Percentiles rank a stretch among this genome's conserved stretches.
These are phyloP conservation scores for Neofelis nebulosa DNA, from an alignment of 2,113 vertebrate species.

Conservation along the genomic window DNA sequence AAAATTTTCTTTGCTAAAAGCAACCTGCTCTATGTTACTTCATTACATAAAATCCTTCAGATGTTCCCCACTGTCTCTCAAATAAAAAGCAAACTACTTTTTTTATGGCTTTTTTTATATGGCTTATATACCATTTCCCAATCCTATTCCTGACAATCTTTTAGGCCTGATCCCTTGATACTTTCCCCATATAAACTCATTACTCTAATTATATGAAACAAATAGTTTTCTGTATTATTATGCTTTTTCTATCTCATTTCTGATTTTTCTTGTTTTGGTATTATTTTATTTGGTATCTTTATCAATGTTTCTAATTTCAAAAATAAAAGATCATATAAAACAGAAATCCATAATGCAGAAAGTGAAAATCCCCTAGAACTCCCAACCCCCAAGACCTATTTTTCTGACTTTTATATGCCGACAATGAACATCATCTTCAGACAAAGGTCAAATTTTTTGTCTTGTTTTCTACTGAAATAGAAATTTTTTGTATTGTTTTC, in stretches of 20 bases:
- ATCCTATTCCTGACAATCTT: not conserved
- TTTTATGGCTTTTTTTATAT: not conserved
- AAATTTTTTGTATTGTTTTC: not conserved
- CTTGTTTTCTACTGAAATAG: no score
- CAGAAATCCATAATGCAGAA: not conserved
- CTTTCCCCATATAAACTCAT: not conserved
- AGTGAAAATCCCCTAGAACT: not conserved
- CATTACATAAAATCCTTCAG: not conserved
- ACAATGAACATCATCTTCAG: not conserved
- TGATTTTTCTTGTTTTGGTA: not conserved
- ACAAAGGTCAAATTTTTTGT: not conserved
- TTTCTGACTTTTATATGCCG: constrained; percentile 14
- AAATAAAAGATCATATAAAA: not conserved
- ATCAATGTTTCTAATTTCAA: not conserved
- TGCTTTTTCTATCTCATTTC: not conserved
- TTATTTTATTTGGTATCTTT: not conserved
- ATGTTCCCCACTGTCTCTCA: not conserved
- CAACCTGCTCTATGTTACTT: not conserved
- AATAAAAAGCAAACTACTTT: not conserved
- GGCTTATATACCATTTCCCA: not conserved
- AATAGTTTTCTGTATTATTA: not conserved
- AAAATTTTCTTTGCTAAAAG: not conserved
- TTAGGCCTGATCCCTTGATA: not conserved
- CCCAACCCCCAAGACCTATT: not conserved
- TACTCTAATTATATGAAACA: not conserved